phyloP scores from a whole-genome alignment of 2,888 invertebrate species.

The Pseudococcus jackbeardsleyi region DNA sequence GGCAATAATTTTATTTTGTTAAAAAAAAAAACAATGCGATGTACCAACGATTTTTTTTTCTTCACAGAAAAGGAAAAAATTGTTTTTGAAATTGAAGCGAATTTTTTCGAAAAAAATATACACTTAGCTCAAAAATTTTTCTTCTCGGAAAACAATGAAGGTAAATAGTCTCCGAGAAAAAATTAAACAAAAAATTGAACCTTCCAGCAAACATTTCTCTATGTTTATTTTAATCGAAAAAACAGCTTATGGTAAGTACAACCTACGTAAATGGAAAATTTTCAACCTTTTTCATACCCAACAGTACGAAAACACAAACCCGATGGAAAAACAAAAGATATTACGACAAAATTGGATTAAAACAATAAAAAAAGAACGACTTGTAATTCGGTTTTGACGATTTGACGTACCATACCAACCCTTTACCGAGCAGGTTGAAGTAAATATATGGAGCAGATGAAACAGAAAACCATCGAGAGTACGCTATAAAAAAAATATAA shows the following conservation, averaged over 20 bases:
- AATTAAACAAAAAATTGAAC: not conserved
- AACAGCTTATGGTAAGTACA: not conserved
- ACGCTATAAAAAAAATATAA: constrained; percentile 37
- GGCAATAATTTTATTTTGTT: too few species aligned
- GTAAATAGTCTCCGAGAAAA: not conserved
- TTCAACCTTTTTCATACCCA: not conserved
- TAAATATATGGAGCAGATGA: constrained; percentile 43
- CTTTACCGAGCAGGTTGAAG: constrained; percentile 12
- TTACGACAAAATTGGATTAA: constrained; percentile 18
- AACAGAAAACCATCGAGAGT: constrained; percentile 11
- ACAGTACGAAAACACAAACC: not conserved
- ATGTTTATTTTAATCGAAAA: not conserved
- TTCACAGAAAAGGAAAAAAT: too few species aligned
- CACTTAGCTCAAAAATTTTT: too few species aligned
- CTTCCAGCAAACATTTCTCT: not conserved
- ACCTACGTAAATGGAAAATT: not conserved
- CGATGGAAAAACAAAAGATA: not conserved
- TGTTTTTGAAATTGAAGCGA: too few species aligned
- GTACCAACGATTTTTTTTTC: too few species aligned
- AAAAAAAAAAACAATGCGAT: too few species aligned
- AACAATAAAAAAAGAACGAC: constrained; percentile 26
- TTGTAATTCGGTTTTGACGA: constrained; percentile 41
- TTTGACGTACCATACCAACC: not conserved
- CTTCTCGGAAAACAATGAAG: not conserved
- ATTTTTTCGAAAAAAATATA: too few species aligned